Conservation (phyloP, 2,797 vertebrate genomes). For the Allobates femoralis region DNA sequence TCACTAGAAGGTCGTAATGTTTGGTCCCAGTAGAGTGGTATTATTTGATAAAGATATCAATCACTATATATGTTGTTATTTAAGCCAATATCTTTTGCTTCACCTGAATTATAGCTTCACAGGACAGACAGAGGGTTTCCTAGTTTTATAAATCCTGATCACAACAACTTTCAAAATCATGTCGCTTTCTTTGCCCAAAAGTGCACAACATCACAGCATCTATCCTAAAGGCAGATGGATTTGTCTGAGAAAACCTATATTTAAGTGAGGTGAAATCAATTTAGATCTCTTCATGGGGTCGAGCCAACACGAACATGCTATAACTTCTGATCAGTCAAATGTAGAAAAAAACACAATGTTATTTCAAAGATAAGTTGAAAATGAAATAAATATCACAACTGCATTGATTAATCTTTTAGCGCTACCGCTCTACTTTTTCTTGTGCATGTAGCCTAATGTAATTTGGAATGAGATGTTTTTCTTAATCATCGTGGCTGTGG, state of each 20-base stretch:
- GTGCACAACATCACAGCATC: constrained; percentile 31
- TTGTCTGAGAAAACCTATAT: constrained; percentile 50
- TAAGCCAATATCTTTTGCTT: neutral
- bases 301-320: constrained; percentile 19
- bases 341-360: neutral
- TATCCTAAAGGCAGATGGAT: constrained; percentile 53
- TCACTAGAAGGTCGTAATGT: too few species aligned
- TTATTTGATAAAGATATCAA: too few species aligned
- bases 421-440: neutral
- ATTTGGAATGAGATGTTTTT: neutral
- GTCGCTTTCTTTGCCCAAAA: constrained; percentile 40
- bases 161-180: constrained; percentile 41
- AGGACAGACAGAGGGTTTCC: neutral
- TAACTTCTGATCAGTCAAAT: constrained; percentile 6
- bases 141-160: constrained; percentile 14
- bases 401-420: neutral
- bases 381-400: neutral
- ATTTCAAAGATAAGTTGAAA: constrained; percentile 1
- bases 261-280: constrained; percentile 60
- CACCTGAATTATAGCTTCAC: neutral
- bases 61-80: neutral
- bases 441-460: neutral
- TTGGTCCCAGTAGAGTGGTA: too few species aligned
- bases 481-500: neutral
- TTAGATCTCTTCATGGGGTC: constrained; percentile 49